Evolutionary conservation across 1,140 invertebrate species (phyloP).

Genomic region (Musca domestica): DNA sequence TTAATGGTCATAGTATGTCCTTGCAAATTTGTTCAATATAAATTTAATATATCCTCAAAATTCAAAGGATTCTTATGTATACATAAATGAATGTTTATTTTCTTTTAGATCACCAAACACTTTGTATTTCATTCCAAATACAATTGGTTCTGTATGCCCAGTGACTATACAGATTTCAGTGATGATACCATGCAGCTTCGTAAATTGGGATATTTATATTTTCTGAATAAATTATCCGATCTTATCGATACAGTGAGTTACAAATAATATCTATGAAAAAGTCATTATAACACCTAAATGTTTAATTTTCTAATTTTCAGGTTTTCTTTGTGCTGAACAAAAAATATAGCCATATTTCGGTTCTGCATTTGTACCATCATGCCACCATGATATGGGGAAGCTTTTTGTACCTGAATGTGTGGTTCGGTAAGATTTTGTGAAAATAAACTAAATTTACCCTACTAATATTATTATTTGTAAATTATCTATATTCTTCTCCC

Average conservation of each 20-base stretch:
- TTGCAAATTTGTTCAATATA: no score
- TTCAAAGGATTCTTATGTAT: no score
- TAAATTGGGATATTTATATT: neutral
- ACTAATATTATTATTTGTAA: no score
- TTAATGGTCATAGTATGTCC: no score
- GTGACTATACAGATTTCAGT: neutral
- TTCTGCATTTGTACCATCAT: conserved; percentile 4
- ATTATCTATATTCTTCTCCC: no score
- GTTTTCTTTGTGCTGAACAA: neutral
- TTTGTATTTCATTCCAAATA: neutral
- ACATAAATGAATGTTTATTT: no score
- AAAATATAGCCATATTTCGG: neutral
- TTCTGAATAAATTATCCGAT: neutral
- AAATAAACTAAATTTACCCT: no score
- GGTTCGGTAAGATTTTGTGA: neutral
- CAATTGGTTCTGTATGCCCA: neutral
- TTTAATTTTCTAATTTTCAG: neutral
- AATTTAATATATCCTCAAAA: no score
- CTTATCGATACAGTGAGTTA: neutral
- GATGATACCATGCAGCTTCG: neutral
- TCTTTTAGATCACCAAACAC: neutral
- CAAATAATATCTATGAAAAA: neutral
- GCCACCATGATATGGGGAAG: neutral
- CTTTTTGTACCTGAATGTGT: neutral
- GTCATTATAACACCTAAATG: no score